These are phyloP conservation scores for Emydoidea blandingii DNA, from an alignment of 2,797 vertebrate species.

Conservation along the genomic window DNA sequence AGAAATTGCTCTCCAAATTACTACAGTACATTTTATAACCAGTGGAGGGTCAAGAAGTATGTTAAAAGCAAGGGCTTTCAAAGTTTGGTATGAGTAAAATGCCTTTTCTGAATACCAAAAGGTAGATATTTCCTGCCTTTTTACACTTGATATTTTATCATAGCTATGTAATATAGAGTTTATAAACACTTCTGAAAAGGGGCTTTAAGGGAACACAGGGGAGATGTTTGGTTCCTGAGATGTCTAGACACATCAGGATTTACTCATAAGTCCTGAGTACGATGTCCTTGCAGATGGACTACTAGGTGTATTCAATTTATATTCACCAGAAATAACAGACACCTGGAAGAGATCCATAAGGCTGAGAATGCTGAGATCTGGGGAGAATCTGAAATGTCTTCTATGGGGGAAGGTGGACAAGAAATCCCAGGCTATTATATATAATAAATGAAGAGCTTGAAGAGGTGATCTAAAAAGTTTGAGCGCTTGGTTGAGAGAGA, in stretches of 20 bases:
- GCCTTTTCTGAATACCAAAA: not conserved
- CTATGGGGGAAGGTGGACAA: not conserved
- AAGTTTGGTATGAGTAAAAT: not conserved
- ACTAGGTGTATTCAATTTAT: not conserved
- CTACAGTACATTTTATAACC: not conserved
- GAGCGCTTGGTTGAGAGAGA: not conserved
- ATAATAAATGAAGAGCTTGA: not conserved
- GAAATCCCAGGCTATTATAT: not conserved
- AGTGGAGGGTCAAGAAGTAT: not conserved
- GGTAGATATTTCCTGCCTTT: not conserved
- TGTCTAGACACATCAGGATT: not conserved
- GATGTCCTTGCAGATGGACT: not conserved
- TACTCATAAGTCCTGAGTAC: not conserved
- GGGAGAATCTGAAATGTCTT: not conserved
- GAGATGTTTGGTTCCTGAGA: not conserved
- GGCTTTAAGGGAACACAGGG: not conserved
- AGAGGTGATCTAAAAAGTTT: not conserved
- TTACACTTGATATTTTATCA: not conserved
- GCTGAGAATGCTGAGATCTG: not conserved
- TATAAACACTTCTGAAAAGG: not conserved
- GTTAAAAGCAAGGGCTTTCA: not conserved
- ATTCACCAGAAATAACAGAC: not conserved
- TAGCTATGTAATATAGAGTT: not conserved
- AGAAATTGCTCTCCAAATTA: not conserved
- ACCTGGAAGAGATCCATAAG: accelerated